Evolutionary conservation across 2,797 vertebrate species (phyloP), one percentile per base, ranked within the genome.

Genomic region (Meriones psammophilus): DNA sequence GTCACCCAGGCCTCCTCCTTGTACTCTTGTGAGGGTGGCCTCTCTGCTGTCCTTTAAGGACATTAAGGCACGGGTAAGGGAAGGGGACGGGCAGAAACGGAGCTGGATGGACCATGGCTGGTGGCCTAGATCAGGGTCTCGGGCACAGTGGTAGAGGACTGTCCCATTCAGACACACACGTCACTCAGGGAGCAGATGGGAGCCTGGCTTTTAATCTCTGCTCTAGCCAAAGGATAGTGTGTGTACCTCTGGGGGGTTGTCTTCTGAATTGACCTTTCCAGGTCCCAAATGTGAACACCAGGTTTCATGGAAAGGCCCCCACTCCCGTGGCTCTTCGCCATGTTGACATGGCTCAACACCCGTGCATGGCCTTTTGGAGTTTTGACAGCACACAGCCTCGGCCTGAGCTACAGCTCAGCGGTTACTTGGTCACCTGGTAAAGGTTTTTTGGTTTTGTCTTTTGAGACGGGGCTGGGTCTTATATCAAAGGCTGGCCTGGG

Each of bases 221-320:
- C 28, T 91, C 15, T 28, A 26, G 66, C 24, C 46, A 46, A 54
- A 4, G 33, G 56, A 36, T 39, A 4, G 50, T 73, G 80, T 42
- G 54, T 3, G 13, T 54, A 33, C 66, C 76, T 56, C 20, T 3
- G 7, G 64, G 22, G 8, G 79, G 10, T n/a, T 79, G 80, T 36
- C 71, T 94, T 92, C 42, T 50, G 42, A 73, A 77, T 13, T 46
- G 62, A 89, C 24, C 84, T 77, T 93, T 66, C 91, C 64, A 90
- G 92, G 90, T 36, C 77, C 69, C 88, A 89, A 80, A 89, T 60
- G 84, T 56, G 60, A 68, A 0, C 80, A 77, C 80, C 60, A 94
- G 26, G 83, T 56, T 81, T 60, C 26, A 62, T 89, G 56, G 64
- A 78, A 91, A 68, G n/a, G 50, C 22, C 15, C 33, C 50, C 46